These are phyloP conservation scores for Brachypteracias leptosomus DNA, from an alignment of 2,113 vertebrate genomes.

Conservation along the genomic window DNA sequence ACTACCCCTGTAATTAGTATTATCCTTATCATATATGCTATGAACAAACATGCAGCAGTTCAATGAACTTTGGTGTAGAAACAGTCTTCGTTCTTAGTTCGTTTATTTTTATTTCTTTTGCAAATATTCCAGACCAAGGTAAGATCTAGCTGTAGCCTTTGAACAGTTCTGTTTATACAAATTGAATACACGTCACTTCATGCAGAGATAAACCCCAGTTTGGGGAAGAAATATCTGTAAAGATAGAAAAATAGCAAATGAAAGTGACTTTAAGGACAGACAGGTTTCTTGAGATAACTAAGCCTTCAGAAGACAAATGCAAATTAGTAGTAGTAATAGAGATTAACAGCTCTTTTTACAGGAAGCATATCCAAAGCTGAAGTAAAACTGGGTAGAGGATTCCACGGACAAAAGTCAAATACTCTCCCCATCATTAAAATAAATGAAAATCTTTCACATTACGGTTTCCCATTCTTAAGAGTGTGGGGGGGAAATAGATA, in stretches of 20 bases:
- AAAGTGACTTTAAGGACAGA: background rate
- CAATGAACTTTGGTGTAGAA: background rate
- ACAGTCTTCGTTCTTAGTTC: background rate
- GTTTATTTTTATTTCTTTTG: background rate
- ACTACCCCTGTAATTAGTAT: background rate
- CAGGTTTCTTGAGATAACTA: background rate
- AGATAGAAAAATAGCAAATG: background rate
- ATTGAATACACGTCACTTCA: background rate
- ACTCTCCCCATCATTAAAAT: background rate
- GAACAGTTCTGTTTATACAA: background rate
- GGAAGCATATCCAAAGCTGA: background rate
- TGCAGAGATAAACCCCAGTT: background rate
- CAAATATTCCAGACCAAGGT: background rate
- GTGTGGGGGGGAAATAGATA: too few relatives aligned
- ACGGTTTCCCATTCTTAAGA: background rate
- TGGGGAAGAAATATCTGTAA: background rate
- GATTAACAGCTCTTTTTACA: background rate
- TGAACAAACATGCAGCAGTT: background rate
- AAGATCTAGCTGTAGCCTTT: background rate
- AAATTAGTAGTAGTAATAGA: background rate
- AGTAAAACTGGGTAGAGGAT: background rate
- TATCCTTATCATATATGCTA: too few relatives aligned
- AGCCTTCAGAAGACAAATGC: background rate
- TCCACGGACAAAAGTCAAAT: background rate
- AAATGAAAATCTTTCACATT: background rate